Percentiles rank a stretch among this genome's conserved stretches.
Conservation (phyloP, 2,113 vertebrate genomes). For the Agapornis roseicollis region DNA sequence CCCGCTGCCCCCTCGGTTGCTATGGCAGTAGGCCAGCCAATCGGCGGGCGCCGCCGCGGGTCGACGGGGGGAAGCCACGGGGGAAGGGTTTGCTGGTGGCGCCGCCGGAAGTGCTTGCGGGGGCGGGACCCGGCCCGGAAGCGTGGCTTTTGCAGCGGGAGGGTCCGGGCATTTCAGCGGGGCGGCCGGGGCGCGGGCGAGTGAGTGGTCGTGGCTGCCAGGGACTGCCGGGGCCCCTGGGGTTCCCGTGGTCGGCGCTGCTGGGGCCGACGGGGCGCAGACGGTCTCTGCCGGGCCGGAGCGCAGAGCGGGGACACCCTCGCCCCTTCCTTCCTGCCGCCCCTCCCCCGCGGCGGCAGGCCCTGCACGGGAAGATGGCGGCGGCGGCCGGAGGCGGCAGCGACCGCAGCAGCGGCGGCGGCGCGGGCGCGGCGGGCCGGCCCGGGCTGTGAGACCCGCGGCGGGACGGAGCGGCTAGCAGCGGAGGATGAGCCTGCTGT, state of each 20-base stretch:
- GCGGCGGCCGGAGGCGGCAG: constrained; percentile 43
- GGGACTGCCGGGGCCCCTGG: background rate
- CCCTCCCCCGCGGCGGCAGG: constrained; percentile 58
- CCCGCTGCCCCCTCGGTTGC: constrained; percentile 28
- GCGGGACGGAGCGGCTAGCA: constrained; percentile 50
- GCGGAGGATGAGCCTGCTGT: constrained; percentile 83
- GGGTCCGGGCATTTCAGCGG: background rate
- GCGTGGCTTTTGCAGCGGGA: background rate
- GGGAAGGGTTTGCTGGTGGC: constrained; percentile 32
- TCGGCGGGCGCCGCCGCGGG: background rate
- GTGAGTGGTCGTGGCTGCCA: background rate
- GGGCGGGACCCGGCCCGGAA: constrained; percentile 21
- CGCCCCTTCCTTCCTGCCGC: constrained; percentile 23
- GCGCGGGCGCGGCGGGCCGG: constrained; percentile 1
- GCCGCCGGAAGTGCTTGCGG: constrained; percentile 49
- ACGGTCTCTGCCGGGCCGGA: constrained; percentile 17
- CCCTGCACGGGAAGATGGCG: constrained; percentile 55
- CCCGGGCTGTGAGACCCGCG: constrained; percentile 62
- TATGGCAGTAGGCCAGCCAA: background rate
- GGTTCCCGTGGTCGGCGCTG: background rate
- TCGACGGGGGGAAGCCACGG: background rate
- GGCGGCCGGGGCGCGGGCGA: too few species aligned
- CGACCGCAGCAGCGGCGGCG: background rate
- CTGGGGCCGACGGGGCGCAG: constrained; percentile 16
- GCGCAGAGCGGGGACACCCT: constrained; percentile 38